These are phyloP conservation scores for Mythimna loreyi DNA, from an alignment of 2,888 invertebrate species.

Conservation along the genomic window DNA sequence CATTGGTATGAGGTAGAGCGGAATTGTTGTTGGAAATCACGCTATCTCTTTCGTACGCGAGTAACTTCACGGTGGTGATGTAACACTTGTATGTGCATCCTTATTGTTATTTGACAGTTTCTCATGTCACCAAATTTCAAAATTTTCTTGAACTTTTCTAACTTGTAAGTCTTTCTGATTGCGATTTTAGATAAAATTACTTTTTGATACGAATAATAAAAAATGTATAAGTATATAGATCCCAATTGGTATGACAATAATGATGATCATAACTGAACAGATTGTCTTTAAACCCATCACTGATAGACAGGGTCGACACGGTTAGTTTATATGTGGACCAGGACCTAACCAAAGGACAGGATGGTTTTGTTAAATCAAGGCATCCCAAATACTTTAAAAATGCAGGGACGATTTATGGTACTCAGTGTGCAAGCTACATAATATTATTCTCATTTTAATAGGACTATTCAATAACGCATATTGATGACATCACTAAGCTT, in stretches of 20 bases:
- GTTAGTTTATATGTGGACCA: neutral
- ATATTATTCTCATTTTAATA: neutral
- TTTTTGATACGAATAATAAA: too few relatives aligned
- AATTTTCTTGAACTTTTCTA: too few relatives aligned
- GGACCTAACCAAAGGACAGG: too few relatives aligned
- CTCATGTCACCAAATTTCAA: too few relatives aligned
- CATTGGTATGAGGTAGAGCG: too few relatives aligned
- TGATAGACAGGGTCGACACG: neutral
- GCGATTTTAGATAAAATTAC: too few relatives aligned
- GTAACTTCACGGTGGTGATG: too few relatives aligned
- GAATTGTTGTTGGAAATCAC: too few relatives aligned
- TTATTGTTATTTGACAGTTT: too few relatives aligned
- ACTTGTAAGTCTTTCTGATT: too few relatives aligned
- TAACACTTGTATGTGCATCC: too few relatives aligned
- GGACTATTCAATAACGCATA: neutral
- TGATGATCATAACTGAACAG: neutral
- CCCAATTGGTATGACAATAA: neutral
- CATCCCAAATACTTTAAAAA: neutral
- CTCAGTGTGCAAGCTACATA: constrained; percentile 34
- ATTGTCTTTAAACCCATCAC: neutral
- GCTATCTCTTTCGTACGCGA: too few relatives aligned
- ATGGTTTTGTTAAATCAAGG: neutral
- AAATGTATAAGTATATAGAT: neutral
- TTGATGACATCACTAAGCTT: neutral
- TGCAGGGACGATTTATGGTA: neutral